Evolutionary conservation across 2,888 invertebrate species (phyloP).

Genomic region (Oscheius myriophilus): DNA sequence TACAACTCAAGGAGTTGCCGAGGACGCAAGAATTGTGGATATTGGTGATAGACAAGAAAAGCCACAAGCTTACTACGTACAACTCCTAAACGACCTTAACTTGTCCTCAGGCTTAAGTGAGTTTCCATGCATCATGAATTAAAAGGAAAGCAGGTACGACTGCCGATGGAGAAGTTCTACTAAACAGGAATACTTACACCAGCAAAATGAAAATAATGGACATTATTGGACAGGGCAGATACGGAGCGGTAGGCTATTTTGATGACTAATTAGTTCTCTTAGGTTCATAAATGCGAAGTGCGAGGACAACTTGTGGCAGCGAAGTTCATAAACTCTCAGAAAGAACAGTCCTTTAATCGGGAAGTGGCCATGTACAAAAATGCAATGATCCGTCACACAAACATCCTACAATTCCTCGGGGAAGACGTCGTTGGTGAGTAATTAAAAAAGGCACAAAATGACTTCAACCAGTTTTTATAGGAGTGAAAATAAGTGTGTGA

Average conservation of each 20-base stretch:
- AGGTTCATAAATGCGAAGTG: slow-evolving; percentile 7
- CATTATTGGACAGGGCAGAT: slow-evolving; percentile 16
- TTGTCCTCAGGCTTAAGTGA: no score
- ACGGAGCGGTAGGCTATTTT: slow-evolving; percentile 5
- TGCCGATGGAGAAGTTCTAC: no score
- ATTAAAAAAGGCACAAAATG: no score
- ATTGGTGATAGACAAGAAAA: no score
- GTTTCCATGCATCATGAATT: no score
- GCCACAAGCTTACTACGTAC: no score
- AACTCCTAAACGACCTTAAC: no score
- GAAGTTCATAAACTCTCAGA: slow-evolving; percentile 9
- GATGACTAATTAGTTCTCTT: neutral
- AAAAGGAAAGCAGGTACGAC: no score
- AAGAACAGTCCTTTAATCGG: slow-evolving; percentile 21
- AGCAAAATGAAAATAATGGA: neutral
- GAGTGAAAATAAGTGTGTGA: neutral
- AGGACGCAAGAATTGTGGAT: no score
- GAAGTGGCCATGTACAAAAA: slow-evolving; percentile 16
- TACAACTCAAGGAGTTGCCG: no score
- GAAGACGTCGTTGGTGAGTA: slow-evolving; percentile 8
- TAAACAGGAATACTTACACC: neutral
- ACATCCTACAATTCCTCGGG: slow-evolving; percentile 21
- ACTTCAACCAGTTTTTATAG: no score
- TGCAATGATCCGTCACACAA: slow-evolving; percentile 16
- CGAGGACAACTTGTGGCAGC: slow-evolving; percentile 25